phyloP scores from a whole-genome alignment of 2,797 vertebrate genomes.

The Galago senegalensis region DNA sequence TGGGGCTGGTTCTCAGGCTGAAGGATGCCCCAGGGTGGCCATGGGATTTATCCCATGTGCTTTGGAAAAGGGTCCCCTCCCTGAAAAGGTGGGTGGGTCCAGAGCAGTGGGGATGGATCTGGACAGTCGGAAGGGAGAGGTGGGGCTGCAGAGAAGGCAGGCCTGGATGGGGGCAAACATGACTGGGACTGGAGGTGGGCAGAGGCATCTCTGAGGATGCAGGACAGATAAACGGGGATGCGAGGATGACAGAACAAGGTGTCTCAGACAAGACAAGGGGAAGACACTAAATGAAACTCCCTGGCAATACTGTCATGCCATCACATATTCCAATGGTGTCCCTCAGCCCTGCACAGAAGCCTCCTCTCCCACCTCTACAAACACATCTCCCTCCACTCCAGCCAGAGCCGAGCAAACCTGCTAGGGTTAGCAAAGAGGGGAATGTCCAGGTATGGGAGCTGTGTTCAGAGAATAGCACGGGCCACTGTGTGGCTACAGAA shows the following conservation, averaged over 20 bases:
- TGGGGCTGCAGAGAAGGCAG: neutral
- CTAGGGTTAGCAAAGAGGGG: neutral
- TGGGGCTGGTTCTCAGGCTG: neutral
- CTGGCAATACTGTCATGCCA: neutral
- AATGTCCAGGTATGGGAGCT: neutral
- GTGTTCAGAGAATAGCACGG: neutral
- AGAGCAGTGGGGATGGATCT: neutral
- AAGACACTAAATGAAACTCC: neutral
- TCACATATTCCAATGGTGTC: neutral
- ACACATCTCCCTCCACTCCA: no score
- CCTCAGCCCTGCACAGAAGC: neutral
- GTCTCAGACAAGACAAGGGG: neutral
- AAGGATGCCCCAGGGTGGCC: neutral
- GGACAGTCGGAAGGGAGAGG: neutral
- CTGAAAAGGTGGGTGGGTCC: neutral
- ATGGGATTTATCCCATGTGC: neutral
- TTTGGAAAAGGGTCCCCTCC: neutral
- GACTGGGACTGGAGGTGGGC: rapidly evolving
- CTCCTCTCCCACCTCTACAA: neutral
- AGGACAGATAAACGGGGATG: neutral
- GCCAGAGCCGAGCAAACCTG: neutral
- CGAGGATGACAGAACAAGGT: neutral
- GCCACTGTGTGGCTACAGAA: neutral
- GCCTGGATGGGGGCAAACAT: neutral
- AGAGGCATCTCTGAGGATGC: neutral